A percentile compares a stretch with the other conserved stretches of the same genome.
phyloP scores from a whole-genome alignment of 2,797 vertebrate species.

The Poliocrania exsul region DNA sequence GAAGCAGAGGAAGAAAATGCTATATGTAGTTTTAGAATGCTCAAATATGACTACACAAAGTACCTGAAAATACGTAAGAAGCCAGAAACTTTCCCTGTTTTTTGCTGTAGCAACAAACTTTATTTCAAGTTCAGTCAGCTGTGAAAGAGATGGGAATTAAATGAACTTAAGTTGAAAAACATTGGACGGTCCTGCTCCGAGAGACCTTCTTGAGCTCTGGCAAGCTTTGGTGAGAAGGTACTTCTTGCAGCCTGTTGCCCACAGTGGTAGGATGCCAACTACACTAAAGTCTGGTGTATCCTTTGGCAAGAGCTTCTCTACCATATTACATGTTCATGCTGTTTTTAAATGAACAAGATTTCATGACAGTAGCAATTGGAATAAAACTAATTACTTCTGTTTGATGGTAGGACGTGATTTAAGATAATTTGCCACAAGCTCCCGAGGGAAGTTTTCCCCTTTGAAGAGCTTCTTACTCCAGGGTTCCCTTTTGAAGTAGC shows the following conservation, averaged over 20 bases:
- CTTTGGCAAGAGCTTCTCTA: not conserved
- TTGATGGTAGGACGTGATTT: conserved; percentile 51
- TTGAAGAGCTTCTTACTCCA: conserved; percentile 60
- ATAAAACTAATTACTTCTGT: conserved; percentile 55
- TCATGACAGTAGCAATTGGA: conserved; percentile 7
- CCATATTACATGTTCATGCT: not conserved
- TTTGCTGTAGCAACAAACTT: not conserved
- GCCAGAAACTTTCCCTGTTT: not conserved
- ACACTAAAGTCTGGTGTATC: not conserved
- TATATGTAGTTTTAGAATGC: not conserved
- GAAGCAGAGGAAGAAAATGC: not conserved
- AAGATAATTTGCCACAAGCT: conserved; percentile 46
- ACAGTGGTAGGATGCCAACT: not conserved
- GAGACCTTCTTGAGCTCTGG: not conserved
- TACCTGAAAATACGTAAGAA: not conserved
- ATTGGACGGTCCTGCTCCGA: not conserved
- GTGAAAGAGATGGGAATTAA: not conserved
- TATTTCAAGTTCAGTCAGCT: not conserved
- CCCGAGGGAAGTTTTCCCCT: conserved; percentile 24
- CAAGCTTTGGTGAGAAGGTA: not conserved
- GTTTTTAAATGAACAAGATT: conserved; percentile 5
- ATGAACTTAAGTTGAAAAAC: not conserved
- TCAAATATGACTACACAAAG: not conserved
- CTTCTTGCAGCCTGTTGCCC: not conserved
- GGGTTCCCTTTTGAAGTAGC: conserved; percentile 63